Percentiles rank a stretch among this genome's conserved stretches.
These are phyloP conservation scores for Pipra filicauda DNA, from an alignment of 2,113 vertebrate species.

Conservation along the genomic window DNA sequence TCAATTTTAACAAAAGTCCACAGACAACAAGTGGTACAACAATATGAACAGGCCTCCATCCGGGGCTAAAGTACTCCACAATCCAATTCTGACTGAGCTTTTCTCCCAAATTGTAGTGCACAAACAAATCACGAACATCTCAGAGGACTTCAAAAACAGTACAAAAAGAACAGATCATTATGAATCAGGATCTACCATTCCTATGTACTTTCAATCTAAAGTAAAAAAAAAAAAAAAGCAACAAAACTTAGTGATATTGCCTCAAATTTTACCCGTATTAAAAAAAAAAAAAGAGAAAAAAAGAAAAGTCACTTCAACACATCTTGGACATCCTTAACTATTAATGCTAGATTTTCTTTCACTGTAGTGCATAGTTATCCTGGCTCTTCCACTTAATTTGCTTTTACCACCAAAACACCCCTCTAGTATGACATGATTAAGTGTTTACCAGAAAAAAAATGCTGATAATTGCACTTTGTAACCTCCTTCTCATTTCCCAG, in stretches of 20 bases:
- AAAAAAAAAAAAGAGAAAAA: conserved; percentile 36
- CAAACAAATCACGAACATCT: conserved; percentile 60
- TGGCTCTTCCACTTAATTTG: conserved; percentile 67
- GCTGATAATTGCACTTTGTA: conserved; percentile 98
- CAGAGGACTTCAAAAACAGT: conserved; percentile 60
- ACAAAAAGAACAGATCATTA: conserved; percentile 61
- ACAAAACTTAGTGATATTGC: conserved; percentile 76
- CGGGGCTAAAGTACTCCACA: neutral
- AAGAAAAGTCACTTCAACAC: conserved; percentile 64
- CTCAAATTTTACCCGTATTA: conserved; percentile 83
- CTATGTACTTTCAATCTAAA: conserved; percentile 59
- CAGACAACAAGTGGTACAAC: conserved; percentile 36
- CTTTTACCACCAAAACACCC: conserved; percentile 62
- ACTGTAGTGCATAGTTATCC: conserved; percentile 78
- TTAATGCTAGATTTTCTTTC: conserved; percentile 67
- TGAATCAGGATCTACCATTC: conserved; percentile 63
- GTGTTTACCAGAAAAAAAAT: conserved; percentile 70
- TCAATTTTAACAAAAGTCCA: conserved; percentile 59
- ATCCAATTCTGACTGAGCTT: conserved; percentile 33
- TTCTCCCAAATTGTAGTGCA: conserved; percentile 57
- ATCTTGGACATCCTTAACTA: conserved; percentile 60
- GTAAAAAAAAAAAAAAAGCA: neutral
- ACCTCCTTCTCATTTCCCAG: conserved; percentile 71
- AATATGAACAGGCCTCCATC: conserved; percentile 33
- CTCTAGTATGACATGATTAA: conserved; percentile 67